Evolutionary conservation across 2,888 invertebrate species (phyloP).

Genomic region (Flabesymbios commensalis): DNA sequence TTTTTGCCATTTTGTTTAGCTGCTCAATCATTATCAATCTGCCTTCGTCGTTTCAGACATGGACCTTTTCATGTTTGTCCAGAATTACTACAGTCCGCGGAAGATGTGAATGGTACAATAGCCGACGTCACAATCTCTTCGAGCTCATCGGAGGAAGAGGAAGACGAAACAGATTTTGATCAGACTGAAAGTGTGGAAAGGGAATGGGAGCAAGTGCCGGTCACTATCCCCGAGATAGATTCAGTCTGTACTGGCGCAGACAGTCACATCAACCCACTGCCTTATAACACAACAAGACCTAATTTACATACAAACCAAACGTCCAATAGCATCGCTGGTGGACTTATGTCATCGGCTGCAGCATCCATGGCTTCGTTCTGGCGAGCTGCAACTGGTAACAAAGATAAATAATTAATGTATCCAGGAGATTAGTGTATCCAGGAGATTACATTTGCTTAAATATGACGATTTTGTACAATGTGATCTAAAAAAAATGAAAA

Average conservation of each 20-base stretch:
- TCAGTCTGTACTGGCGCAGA: slow-evolving; percentile 20
- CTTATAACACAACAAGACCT: not conserved
- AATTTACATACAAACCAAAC: too few species aligned
- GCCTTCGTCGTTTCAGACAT: not conserved
- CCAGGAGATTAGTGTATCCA: too few species aligned
- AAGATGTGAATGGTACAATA: slow-evolving; percentile 66
- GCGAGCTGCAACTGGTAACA: too few species aligned
- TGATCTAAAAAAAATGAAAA: too few species aligned
- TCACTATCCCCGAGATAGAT: slow-evolving; percentile 41
- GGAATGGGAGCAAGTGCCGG: slow-evolving; percentile 73
- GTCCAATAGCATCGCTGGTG: slow-evolving; percentile 70
- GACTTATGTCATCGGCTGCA: slow-evolving; percentile 78
- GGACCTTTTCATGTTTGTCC: slow-evolving; percentile 60
- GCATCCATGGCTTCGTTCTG: slow-evolving; percentile 82
- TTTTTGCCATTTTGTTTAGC: not conserved
- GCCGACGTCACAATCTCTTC: slow-evolving; percentile 67
- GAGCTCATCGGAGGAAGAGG: slow-evolving; percentile 69
- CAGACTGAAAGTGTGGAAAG: slow-evolving; percentile 65
- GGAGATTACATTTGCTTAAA: too few species aligned
- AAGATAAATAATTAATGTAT: too few species aligned
- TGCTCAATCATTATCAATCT: not conserved
- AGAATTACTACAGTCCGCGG: slow-evolving; percentile 67
- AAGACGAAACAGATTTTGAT: slow-evolving; percentile 65
- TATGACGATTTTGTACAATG: too few species aligned
- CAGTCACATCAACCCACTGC: slow-evolving; percentile 9